phyloP scores from a whole-genome alignment of 2,113 vertebrate species.

The Syrrhaptes paradoxus region DNA sequence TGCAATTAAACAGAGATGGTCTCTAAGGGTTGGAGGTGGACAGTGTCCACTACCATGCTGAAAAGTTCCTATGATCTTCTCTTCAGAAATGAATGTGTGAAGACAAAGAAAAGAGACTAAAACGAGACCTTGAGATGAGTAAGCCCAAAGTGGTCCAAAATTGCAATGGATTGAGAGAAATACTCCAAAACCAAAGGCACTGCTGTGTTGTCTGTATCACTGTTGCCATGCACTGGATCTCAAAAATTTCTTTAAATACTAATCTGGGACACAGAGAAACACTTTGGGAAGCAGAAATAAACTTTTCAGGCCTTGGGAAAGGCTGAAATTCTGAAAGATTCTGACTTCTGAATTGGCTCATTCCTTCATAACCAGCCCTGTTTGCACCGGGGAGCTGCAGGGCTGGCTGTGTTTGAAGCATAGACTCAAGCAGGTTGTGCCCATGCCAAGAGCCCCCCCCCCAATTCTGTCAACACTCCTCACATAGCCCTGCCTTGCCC shows the following conservation, averaged over 20 bases:
- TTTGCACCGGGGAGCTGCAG: rapidly evolving
- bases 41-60: not conserved
- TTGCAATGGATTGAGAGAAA: not conserved
- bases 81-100: not conserved
- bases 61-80: not conserved
- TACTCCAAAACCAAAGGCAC: not conserved
- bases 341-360: not conserved
- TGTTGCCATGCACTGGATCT: not conserved
- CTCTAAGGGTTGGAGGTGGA: not conserved
- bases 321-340: not conserved
- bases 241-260: not conserved
- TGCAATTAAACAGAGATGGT: not conserved
- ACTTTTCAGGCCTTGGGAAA: not conserved
- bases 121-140: not conserved
- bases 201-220: not conserved
- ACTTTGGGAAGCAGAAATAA: not conserved
- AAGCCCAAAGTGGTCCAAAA: not conserved
- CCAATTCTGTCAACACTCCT: not conserved
- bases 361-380: not conserved
- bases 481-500: not conserved
- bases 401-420: not conserved
- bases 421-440: not conserved
- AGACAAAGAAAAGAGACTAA: not conserved
- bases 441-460: not conserved
- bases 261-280: not conserved